Conservation (phyloP, 1,140 invertebrate species). For the Euura lappo region DNA sequence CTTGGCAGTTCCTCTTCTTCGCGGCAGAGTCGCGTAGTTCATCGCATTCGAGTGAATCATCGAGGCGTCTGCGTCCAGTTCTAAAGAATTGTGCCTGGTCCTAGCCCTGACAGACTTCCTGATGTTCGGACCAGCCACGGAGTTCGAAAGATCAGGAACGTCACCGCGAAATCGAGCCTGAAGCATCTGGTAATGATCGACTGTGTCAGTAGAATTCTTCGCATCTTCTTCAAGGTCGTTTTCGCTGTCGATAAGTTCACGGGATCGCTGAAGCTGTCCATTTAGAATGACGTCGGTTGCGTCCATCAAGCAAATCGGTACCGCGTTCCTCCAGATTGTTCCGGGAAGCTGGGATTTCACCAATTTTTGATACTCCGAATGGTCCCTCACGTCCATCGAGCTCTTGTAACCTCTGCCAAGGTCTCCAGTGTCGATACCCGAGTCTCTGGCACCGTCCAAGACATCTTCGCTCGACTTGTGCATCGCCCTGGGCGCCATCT, state of each 20-base stretch:
- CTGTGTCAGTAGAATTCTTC: background rate
- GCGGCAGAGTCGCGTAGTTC: constrained; percentile 47
- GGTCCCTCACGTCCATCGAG: constrained; percentile 32
- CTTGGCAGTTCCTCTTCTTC: constrained; percentile 34
- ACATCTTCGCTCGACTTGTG: constrained; percentile 52
- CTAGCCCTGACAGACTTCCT: constrained; percentile 26
- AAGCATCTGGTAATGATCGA: constrained; percentile 2
- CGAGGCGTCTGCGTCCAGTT: constrained; percentile 28
- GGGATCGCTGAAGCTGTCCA: constrained; percentile 33
- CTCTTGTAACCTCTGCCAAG: constrained; percentile 34
- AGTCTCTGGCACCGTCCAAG: constrained; percentile 37
- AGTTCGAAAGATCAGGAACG: background rate
- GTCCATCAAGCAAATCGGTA: constrained; percentile 38
- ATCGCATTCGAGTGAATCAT: background rate
- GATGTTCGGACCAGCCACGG: background rate
- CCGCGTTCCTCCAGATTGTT: background rate
- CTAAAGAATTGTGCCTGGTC: constrained; percentile 42
- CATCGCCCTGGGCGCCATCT: constrained; percentile 33
- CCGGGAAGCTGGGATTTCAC: no score
- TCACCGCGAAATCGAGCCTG: constrained; percentile 9
- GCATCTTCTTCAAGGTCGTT: background rate
- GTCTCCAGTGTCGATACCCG: background rate
- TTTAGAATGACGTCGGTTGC: constrained; percentile 49
- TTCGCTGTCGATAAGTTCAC: background rate
- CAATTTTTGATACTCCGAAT: background rate